Evolutionary conservation across 2,113 vertebrate genomes (phyloP).

Genomic region (Carlito syrichta): DNA sequence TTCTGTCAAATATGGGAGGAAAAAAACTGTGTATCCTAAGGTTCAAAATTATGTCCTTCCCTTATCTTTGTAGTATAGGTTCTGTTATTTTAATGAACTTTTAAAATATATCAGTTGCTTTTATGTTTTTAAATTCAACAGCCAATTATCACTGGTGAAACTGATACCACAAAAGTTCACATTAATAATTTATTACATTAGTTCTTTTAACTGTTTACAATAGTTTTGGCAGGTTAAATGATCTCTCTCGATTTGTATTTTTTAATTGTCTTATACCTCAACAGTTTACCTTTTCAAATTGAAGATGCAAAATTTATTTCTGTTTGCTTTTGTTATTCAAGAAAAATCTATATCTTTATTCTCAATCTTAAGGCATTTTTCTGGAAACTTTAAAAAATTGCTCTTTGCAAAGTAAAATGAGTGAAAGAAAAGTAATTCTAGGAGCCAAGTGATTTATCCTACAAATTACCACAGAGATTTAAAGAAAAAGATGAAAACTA

Average conservation of each 20-base stretch:
- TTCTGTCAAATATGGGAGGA: background rate
- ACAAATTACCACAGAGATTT: background rate
- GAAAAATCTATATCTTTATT: background rate
- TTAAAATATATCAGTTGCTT: background rate
- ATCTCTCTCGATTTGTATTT: background rate
- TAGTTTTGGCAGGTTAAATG: background rate
- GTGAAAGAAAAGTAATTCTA: background rate
- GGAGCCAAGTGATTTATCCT: background rate
- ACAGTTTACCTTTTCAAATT: background rate
- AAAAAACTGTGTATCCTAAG: background rate
- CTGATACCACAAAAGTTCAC: background rate
- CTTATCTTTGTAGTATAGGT: background rate
- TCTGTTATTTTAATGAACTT: background rate
- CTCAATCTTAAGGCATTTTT: background rate
- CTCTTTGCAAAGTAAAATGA: background rate
- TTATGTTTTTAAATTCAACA: background rate
- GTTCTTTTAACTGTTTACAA: no score
- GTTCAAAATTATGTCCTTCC: background rate
- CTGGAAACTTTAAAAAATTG: background rate
- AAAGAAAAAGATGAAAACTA: no score
- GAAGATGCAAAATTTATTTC: background rate
- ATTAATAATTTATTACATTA: no score
- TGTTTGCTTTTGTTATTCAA: background rate
- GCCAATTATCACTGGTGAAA: background rate
- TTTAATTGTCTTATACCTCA: background rate